Base-by-base conservation (phyloP, 1,140 invertebrate species). In the Drosophila aff. region DNA sequence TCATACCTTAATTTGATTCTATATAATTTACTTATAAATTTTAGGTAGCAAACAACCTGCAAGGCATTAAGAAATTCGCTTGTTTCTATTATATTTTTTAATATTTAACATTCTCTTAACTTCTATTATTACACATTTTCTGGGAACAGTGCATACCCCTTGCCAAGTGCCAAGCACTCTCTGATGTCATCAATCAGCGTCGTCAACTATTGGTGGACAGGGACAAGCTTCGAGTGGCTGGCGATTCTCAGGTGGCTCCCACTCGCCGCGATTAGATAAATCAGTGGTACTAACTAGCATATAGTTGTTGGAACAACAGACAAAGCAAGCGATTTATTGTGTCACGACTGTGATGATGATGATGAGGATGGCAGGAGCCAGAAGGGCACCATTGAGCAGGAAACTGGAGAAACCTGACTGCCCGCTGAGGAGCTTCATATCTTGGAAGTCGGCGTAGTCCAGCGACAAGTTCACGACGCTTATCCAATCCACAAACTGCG, bases 401-500 rank as follows among this genome's bases (percentile, higher is more conserved):
- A 23, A 23, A 23, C 23, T 23, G 23, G 23, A 23, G 23, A 23
- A 3, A 23, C 18, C 15, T 26, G 47, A 9, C 47, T 49, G 47
- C 0, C 44, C 33, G 2, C 7, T n/a, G 3, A 13, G 11, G 6
- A 43, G 21, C 10, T 6, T 67, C 36, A 33, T 41, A 4, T 26
- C 21, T 0, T 4, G 16, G 10, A 46, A 78, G 0, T 44, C 9
- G 3, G 23, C 13, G 21, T 78, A 78, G 40, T 78, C 64, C 21
- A 78, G 44, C 8, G 75, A 41, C 1, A 23, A 4, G 23, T 78
- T 78, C 4, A 21, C 11, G 2, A 1, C 3, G 2, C 31, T 38
- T 16, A 96, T 95, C 95, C 95, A 97, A 18, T 92, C 77, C 2
- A 94, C 90, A 64, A 95, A 95, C 40, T 93, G 84, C 0, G 94